Evolutionary conservation across 2,797 vertebrate genomes (phyloP).

Genomic region (Neomorphus geoffroyi): DNA sequence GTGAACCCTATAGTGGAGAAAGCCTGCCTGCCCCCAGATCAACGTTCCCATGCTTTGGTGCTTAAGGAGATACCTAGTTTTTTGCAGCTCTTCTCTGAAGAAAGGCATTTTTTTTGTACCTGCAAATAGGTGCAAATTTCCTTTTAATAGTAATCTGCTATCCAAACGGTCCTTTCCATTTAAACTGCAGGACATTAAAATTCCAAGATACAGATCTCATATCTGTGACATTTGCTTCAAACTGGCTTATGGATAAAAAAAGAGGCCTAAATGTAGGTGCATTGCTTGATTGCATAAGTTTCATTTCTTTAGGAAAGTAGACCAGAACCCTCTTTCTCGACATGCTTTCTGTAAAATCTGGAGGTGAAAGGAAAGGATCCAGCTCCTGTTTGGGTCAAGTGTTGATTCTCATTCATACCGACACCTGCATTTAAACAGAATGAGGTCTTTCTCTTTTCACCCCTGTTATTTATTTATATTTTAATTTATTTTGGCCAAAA

Average conservation of each 20-base stretch:
- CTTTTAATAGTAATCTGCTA: background rate
- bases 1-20: background rate
- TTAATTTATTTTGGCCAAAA: background rate
- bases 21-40: background rate
- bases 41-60: fast-evolving
- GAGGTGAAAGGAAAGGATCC: background rate
- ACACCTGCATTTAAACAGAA: background rate
- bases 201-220: background rate
- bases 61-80: background rate
- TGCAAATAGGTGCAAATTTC: background rate
- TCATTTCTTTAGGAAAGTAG: background rate
- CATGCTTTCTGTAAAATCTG: background rate
- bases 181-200: background rate
- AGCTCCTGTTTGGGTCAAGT: background rate
- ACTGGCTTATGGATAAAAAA: background rate
- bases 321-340: background rate
- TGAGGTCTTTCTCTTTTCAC: background rate
- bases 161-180: background rate
- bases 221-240: background rate
- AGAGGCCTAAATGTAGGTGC: background rate
- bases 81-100: background rate
- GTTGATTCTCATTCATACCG: fast-evolving
- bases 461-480: fast-evolving
- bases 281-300: background rate
- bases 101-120: fast-evolving